These are phyloP conservation scores for Oryzias curvinotus DNA, from an alignment of 2,113 vertebrate species.

Conservation along the genomic window DNA sequence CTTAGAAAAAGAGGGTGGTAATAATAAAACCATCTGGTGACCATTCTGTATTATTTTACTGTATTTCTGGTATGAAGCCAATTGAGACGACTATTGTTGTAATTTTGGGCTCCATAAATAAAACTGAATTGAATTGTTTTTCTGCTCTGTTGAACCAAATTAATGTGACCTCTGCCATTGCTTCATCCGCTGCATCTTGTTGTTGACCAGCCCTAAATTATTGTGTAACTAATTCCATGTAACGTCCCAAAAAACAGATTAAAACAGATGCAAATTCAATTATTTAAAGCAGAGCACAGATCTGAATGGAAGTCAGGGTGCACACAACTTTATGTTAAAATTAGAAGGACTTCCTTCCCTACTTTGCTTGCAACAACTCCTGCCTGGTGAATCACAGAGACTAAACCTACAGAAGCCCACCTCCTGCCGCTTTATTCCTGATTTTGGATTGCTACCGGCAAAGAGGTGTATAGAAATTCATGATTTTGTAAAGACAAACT, in stretches of 20 bases:
- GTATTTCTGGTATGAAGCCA: no score
- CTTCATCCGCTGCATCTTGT: no score
- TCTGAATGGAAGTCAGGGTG: neutral
- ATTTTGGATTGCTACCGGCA: conserved; percentile 2
- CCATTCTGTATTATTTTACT: no score
- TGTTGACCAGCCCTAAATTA: neutral
- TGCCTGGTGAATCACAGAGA: conserved; percentile 19
- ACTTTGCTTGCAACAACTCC: conserved; percentile 7
- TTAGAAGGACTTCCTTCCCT: no score
- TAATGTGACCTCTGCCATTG: no score
- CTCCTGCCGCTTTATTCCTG: conserved; percentile 10
- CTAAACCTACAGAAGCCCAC: neutral
- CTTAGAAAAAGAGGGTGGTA: no score
- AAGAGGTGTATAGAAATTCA: conserved; percentile 9
- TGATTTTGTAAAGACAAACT: neutral
- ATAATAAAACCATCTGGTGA: no score
- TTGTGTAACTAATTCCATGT: neutral
- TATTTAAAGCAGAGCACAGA: neutral
- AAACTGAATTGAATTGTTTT: no score
- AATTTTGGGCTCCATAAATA: no score
- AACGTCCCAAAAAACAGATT: neutral
- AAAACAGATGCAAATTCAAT: neutral
- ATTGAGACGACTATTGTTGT: no score
- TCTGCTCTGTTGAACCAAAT: no score
- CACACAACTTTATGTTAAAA: neutral